Conservation (phyloP, 2,888 invertebrate genomes). For the Agrilus mali region DNA sequence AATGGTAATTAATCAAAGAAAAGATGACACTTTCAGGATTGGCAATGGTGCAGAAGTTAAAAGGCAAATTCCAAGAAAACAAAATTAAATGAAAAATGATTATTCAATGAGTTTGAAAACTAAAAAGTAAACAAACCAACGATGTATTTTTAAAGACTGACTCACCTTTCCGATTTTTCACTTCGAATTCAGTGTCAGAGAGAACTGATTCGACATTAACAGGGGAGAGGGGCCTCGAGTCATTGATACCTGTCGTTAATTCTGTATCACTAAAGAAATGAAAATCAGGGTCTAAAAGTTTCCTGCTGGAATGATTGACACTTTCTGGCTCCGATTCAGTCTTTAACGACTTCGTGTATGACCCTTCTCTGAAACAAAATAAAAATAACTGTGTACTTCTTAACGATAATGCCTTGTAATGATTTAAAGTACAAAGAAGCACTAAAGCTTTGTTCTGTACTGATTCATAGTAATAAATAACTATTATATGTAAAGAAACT, state of each 20-base stretch:
- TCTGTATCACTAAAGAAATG: slow-evolving; percentile 93
- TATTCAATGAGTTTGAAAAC: neutral
- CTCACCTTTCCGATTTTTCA: slow-evolving; percentile 40
- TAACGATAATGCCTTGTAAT: too few species aligned
- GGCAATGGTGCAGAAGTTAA: too few species aligned
- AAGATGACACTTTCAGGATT: too few species aligned
- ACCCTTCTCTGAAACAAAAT: neutral
- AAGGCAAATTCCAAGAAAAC: too few species aligned
- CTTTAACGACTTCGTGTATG: slow-evolving; percentile 8
- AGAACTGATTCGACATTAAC: slow-evolving; percentile 46
- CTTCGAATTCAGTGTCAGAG: slow-evolving; percentile 90
- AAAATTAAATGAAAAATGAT: too few species aligned
- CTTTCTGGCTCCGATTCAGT: slow-evolving; percentile 10
- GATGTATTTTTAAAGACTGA: slow-evolving; percentile 9
- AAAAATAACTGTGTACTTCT: too few species aligned
- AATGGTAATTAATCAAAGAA: too few species aligned
- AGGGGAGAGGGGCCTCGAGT: slow-evolving; percentile 60
- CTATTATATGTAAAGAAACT: too few species aligned
- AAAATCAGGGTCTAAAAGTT: slow-evolving; percentile 49
- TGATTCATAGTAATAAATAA: too few species aligned
- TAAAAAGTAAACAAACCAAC: neutral
- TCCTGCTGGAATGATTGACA: slow-evolving; percentile 14
- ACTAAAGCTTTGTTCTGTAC: too few species aligned
- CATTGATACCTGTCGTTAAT: slow-evolving; percentile 54
- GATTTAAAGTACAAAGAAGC: too few species aligned